Base-by-base conservation (phyloP, 2,888 invertebrate genomes). In the Polyommatus iphigenia region DNA sequence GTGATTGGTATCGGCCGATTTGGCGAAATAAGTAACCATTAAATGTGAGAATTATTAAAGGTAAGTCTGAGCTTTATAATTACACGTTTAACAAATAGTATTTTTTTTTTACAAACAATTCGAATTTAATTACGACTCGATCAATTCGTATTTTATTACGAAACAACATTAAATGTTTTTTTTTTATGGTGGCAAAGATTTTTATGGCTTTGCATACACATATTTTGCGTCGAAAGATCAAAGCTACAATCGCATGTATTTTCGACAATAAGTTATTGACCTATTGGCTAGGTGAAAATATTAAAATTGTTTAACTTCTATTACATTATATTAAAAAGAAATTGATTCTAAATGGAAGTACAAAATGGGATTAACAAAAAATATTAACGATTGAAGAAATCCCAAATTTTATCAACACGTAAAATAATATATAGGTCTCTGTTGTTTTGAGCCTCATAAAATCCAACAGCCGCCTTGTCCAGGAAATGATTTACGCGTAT, bases 1-100 rank as follows among this genome's bases (percentile, higher is more conserved):
- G 88, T 90, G 91, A 92, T 92, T 91, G 91, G 89, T 85, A 88
- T 90, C 89, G 89, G 86, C 87, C 87, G 87, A 89, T 86, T 88
- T 87, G 85, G 86, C 85, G 84, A 87, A 87, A 89, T 89, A 87
- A 91, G 90, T 89, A 88, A 88, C 88, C 89, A 91, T 91, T 90
- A 91, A 91, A 91, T 88, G 83, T 81, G 86, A 85, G 86, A 85
- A 90, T 88, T 90, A 88, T 89, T 88, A 29, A 29, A 29, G 13
- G n/a, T 54, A 54, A 54, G 15, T 32, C 6, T 57, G 29, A 67
- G n/a, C 41, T 50, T 15, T 50, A 32, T 41, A 46, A 62, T 36
- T 71, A 10, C 2, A 46, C 29, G 29, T 15, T 67, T 67, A 29
- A 24, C 29, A 15, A 67, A 13, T 67, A 7, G 13, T 15, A 13